Base-by-base conservation (phyloP, 2,888 invertebrate species). In the Peribatodes rhomboidaria region DNA sequence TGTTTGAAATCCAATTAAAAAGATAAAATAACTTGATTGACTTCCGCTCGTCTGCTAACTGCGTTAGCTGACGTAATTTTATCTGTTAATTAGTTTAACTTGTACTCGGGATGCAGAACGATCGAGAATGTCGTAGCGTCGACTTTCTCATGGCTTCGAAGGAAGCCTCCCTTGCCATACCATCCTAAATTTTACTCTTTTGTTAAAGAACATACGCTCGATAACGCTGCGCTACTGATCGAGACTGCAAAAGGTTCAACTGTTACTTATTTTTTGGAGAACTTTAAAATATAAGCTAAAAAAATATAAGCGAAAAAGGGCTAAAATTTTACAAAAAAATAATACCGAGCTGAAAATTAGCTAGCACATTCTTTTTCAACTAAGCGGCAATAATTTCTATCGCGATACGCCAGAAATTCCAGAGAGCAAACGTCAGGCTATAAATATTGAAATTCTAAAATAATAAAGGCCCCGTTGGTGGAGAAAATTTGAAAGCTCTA, bases 391-490 rank as follows among this genome's bases (percentile, higher is more conserved):
- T 35, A 35, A 44, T 35, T 4, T 18, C 13, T 44, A 13, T 18
- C 35, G 18, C 42, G 0, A 18, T 11, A 33, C 8, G 44, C 22
- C 18, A n/a, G 33, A 33, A n/a, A 44, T 44, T 18, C 18, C 55
- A 33, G 18, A 42, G 9, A 33, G n/a, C 53, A 37, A 16, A 54
- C 54, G 39, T 52, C 42, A 35, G 42, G 13, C 44, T 35, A 35
- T 55, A 44, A 55, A 33, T 55, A 42, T 14, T 39, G 33, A 8
- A n/a, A 22, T 27, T 46, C 22, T 53, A 37, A 53, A 53, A 53
- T 37, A 39, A 22, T 39, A 22, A 14, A 53, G n/a, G 14, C n/a
- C n/a, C n/a, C 22, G 13, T 39, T 22, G 7, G n/a, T 8, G 22
- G 9, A 20, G 53, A 53, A 35, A 35, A 35, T 53, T 39, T 9